Evolutionary conservation across 2,113 vertebrate species (phyloP).

Genomic region (Gadus macrocephalus): DNA sequence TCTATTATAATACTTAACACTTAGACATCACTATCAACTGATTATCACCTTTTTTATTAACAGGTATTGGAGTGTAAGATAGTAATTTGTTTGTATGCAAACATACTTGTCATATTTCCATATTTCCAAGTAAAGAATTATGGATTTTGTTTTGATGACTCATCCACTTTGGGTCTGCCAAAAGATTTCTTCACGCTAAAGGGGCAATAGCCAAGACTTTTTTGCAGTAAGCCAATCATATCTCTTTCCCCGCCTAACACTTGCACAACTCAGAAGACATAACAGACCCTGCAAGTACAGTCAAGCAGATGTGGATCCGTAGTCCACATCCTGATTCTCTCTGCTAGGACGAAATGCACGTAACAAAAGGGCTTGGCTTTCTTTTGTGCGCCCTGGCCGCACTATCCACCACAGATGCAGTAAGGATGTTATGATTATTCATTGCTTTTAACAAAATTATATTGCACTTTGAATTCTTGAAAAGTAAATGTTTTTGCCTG

Average conservation of each 20-base stretch:
- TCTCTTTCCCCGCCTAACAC: constrained; percentile 2
- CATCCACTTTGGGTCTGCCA: not conserved
- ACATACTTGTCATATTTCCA: too few species aligned
- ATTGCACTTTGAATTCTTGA: not conserved
- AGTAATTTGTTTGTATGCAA: too few species aligned
- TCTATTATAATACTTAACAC: too few species aligned
- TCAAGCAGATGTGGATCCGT: constrained; percentile 5
- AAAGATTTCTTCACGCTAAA: not conserved
- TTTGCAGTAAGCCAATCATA: constrained; percentile 34
- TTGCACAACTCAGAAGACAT: constrained; percentile 11
- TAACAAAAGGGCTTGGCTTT: not conserved
- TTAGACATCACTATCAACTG: too few species aligned
- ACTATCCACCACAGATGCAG: constrained; percentile 12
- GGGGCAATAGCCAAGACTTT: not conserved
- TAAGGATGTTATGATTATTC: constrained; percentile 12
- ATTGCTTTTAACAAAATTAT: not conserved
- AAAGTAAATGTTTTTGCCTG: not conserved
- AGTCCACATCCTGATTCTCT: not conserved
- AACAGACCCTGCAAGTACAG: constrained; percentile 17
- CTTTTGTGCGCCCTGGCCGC: constrained; percentile 15
- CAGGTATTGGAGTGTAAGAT: too few species aligned
- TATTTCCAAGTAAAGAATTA: too few species aligned
- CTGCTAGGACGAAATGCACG: not conserved
- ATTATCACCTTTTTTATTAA: too few species aligned
- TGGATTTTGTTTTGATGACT: not conserved